Base-by-base conservation (phyloP, 2,797 vertebrate species). In the Sebastiscus albofasciatus region DNA sequence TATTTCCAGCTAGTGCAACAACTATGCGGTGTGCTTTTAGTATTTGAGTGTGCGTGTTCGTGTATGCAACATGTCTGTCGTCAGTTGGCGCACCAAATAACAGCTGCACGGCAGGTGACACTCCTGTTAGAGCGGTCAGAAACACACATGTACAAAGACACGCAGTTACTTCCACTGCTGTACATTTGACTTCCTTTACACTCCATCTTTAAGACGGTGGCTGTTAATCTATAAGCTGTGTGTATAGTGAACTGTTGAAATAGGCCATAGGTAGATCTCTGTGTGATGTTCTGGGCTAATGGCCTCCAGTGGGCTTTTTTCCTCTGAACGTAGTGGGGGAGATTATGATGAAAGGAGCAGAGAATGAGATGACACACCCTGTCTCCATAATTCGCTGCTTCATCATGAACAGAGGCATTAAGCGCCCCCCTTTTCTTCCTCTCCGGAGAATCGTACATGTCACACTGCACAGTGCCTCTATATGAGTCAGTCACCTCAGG, bases 351-450 rank as follows among this genome's bases (percentile, higher is more conserved):
- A 95, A 93, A 95, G 92, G 86, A 92, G 86, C 91, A 89, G 90
- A 91, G 91, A 94, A 94, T 92, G 88, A 94, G 95, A 94, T 95
- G 94, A 94, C 92, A 95, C 93, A 92, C 93, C 91, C 89, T 94
- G 94, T 95, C 93, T 93, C 87, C 89, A 91, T 92, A 94, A 95
- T 95, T 94, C 83, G 77, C 86, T 89, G 91, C 93, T 93, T 94
- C 92, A 89, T 92, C 87, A 84, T 93, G 89, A 94, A 95, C 91
- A 93, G 91, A 94, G 91, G 93, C 92, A 91, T 92, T 92, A 93
- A 82, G 75, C 72, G 12, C 72, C 74, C 83, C 80, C 84, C 69
- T 59, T 70, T 85, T 72, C 65, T 66, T 59, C 73, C 82, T 90
- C 87, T 88, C 82, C 46, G 61, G 90, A 89, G 90, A 93, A 93